Conservation (phyloP, 2,797 vertebrate species). For the Hafferia zeledoni region DNA sequence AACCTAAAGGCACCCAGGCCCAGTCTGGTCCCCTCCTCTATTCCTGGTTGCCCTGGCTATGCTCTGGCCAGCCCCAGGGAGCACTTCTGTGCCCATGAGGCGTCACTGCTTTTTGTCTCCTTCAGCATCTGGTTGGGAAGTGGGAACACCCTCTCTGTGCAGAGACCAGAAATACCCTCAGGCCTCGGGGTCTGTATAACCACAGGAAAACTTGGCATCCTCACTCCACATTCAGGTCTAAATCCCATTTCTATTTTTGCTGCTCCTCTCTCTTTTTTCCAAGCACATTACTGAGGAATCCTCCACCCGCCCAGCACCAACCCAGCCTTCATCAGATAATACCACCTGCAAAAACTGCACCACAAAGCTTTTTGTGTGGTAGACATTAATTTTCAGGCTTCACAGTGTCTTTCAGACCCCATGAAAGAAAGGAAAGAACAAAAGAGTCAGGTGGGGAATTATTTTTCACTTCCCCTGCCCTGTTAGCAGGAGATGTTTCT, state of each 20-base stretch:
- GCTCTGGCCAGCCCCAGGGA: neutral
- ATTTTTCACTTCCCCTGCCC: neutral
- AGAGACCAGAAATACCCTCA: neutral
- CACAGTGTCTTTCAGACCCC: neutral
- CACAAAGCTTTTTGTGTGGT: neutral
- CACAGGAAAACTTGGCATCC: neutral
- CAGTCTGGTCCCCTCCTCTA: neutral
- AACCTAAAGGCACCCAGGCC: neutral
- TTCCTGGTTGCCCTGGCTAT: neutral
- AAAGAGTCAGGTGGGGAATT: neutral
- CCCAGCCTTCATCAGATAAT: neutral
- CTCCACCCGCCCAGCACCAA: neutral
- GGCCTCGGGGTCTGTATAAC: neutral
- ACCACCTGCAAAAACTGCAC: neutral
- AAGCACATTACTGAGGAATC: neutral
- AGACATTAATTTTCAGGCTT: neutral
- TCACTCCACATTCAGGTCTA: neutral
- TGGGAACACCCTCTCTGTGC: neutral
- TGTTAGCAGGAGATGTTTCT: neutral
- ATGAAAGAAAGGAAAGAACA: neutral
- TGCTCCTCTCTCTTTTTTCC: neutral
- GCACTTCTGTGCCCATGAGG: rapidly evolving
- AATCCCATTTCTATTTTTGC: neutral
- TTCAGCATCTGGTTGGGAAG: neutral
- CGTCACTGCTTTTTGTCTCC: rapidly evolving